phyloP scores from a whole-genome alignment of 2,113 vertebrate genomes.

The Cochlearius cochlearius region DNA sequence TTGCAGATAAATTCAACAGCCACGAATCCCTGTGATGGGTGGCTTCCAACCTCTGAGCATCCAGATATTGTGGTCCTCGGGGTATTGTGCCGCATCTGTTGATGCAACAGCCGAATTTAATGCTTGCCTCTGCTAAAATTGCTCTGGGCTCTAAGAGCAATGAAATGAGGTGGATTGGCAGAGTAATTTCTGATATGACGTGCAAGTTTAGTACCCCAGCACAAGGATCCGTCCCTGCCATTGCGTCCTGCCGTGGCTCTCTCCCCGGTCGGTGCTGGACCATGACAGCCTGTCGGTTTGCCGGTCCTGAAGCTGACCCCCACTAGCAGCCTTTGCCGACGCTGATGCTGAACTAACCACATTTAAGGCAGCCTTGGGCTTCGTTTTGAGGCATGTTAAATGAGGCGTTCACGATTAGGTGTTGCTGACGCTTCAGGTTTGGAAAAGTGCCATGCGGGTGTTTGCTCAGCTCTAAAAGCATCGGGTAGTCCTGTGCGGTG shows the following conservation, averaged over 20 bases:
- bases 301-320: not conserved
- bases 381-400: not conserved
- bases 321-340: not conserved
- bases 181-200: fast-evolving
- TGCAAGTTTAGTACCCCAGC: not conserved
- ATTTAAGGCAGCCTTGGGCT: not conserved
- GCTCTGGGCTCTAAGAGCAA: not conserved
- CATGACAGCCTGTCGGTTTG: not conserved
- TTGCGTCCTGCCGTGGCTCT: not conserved
- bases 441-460: not conserved
- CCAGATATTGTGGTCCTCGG: fast-evolving
- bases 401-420: not conserved
- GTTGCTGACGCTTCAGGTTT: not conserved
- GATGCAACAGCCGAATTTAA: not conserved
- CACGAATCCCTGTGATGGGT: fast-evolving
- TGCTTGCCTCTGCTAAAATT: not conserved
- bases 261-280: not conserved
- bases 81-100: fast-evolving
- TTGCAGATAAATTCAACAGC: not conserved
- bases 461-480: conserved; percentile 24
- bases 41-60: not conserved
- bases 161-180: not conserved
- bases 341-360: not conserved
- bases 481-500: not conserved
- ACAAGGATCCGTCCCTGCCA: not conserved